Evolutionary conservation across 2,113 vertebrate species (phyloP).

Genomic region (Chlorodrepanis virens): DNA sequence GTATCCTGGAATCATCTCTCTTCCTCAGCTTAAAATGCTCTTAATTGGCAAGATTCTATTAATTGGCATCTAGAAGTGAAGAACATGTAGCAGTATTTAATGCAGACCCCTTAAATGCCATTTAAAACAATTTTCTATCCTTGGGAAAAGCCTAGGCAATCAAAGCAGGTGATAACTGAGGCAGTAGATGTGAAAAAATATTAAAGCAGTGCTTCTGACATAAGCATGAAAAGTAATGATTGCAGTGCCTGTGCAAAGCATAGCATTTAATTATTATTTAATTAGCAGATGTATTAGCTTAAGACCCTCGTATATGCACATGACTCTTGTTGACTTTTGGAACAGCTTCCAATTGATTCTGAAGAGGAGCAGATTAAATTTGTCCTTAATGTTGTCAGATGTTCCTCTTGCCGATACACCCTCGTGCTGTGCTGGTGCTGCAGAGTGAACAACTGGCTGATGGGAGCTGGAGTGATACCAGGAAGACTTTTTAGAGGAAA

Average conservation of each 20-base stretch:
- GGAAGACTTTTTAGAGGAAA: background rate
- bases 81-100: background rate
- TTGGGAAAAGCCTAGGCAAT: background rate
- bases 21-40: background rate
- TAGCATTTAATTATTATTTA: background rate
- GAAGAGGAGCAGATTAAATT: background rate
- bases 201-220: background rate
- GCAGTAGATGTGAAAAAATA: background rate
- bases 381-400: background rate
- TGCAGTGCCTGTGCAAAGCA: background rate
- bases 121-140: background rate
- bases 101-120: background rate
- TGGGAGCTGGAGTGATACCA: accelerated
- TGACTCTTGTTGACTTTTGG: background rate
- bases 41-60: background rate
- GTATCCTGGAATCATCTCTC: background rate
- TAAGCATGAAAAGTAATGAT: background rate
- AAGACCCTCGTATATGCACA: background rate
- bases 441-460: background rate
- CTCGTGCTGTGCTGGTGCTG: background rate
- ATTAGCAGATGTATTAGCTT: background rate
- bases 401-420: background rate
- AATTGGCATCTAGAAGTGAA: background rate
- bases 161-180: background rate
- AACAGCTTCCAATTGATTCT: background rate